Evolutionary conservation across 2,888 invertebrate genomes (phyloP).

Genomic region (Gibbula magus): DNA sequence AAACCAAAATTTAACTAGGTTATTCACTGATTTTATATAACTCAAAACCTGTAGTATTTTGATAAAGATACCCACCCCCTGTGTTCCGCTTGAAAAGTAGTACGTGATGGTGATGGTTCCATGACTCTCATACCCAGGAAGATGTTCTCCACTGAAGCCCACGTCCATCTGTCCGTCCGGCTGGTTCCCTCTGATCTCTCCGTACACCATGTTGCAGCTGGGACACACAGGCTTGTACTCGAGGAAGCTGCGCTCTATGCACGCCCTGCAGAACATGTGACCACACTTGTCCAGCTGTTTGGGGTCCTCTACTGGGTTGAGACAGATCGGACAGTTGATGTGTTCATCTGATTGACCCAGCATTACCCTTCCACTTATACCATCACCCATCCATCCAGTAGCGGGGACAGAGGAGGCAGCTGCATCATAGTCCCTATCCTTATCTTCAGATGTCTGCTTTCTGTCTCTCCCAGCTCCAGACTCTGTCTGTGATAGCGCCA

Average conservation of each 20-base stretch:
- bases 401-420: not conserved
- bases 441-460: not conserved
- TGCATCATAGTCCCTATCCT: not conserved
- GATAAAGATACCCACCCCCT: constrained; percentile 46
- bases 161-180: constrained; percentile 59
- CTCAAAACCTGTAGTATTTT: not conserved
- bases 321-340: constrained; percentile 56
- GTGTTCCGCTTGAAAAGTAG: constrained; percentile 69
- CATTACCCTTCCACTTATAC: too few species aligned
- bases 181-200: constrained; percentile 60
- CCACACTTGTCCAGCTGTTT: constrained; percentile 51
- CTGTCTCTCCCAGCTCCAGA: too few species aligned
- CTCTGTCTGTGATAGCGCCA: too few species aligned
- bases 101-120: constrained; percentile 54
- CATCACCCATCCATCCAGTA: not conserved
- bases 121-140: constrained; percentile 45
- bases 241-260: constrained; percentile 57
- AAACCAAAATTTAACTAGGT: too few species aligned
- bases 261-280: constrained; percentile 62
- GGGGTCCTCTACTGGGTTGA: constrained; percentile 40
- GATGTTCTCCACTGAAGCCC: not conserved
- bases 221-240: constrained; percentile 62
- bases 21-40: too few species aligned
- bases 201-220: constrained; percentile 60
- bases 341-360: not conserved